Conservation (phyloP, 2,888 invertebrate genomes). For the Belgica antarctica region DNA sequence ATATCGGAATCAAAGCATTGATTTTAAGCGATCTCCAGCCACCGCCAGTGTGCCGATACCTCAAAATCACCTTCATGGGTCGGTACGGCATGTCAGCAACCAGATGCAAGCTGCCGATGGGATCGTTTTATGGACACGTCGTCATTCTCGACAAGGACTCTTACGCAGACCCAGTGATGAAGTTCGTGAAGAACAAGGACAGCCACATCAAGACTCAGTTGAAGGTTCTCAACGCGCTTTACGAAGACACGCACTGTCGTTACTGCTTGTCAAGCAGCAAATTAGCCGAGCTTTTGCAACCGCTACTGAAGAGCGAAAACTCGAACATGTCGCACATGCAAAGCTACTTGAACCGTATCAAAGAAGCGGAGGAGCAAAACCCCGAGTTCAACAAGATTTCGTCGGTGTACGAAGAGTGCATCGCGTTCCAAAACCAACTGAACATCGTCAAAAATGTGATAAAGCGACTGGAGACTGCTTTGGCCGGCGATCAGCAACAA, state of each 20-base stretch:
- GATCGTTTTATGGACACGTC: conserved; percentile 90
- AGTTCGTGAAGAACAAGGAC: conserved; percentile 50
- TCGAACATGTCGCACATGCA: conserved; percentile 81
- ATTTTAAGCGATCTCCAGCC: conserved; percentile 87
- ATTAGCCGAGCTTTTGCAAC: conserved; percentile 74
- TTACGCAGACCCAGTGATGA: conserved; percentile 52
- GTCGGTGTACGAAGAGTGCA: conserved; percentile 68
- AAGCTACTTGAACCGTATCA: conserved; percentile 71
- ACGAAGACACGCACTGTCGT: conserved; percentile 77
- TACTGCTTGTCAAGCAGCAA: conserved; percentile 82
- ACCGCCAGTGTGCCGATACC: conserved; percentile 81
- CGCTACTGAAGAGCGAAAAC: conserved; percentile 74
- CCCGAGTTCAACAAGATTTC: conserved; percentile 57
- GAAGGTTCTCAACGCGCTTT: conserved; percentile 65
- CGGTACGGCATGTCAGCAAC: conserved; percentile 89
- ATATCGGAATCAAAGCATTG: conserved; percentile 82
- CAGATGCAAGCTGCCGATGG: conserved; percentile 84
- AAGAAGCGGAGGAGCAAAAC: conserved; percentile 59
- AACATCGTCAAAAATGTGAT: conserved; percentile 79
- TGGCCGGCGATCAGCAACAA: conserved; percentile 49
- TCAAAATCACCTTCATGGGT: conserved; percentile 83
- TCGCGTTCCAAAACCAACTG: conserved; percentile 83
- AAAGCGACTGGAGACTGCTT: conserved; percentile 66
- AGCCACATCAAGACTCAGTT: conserved; percentile 58
- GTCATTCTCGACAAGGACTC: conserved; percentile 68